phyloP scores from a whole-genome alignment of 2,797 vertebrate species.

The Periparus ater region DNA sequence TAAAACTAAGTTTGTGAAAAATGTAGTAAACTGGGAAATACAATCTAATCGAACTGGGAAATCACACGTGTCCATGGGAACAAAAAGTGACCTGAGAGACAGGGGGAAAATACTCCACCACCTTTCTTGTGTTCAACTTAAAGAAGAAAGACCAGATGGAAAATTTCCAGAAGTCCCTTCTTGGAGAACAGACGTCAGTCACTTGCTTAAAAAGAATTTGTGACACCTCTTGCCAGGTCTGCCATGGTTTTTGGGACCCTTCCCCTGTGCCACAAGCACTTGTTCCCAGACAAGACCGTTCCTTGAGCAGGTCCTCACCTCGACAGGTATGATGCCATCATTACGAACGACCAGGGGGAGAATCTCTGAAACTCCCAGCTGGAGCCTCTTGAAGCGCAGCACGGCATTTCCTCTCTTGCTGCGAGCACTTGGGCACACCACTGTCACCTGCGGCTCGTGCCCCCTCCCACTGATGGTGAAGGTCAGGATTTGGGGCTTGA shows the following conservation, averaged over 20 bases:
- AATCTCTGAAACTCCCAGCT: conserved; percentile 71
- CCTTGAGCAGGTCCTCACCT: conserved; percentile 65
- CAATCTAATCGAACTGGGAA: background rate
- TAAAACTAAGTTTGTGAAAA: background rate
- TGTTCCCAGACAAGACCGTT: background rate
- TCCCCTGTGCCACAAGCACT: background rate
- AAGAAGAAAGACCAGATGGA: background rate
- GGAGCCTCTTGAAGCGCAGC: conserved; percentile 82
- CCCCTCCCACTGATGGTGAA: conserved; percentile 87
- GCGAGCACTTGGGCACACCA: conserved; percentile 78
- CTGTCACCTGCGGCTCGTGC: conserved; percentile 80
- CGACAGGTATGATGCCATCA: conserved; percentile 69
- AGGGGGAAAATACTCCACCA: background rate
- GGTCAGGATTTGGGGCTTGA: conserved; percentile 70
- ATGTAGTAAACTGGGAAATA: background rate
- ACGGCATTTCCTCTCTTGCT: conserved; percentile 75
- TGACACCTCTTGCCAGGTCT: background rate
- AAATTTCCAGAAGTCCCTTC: background rate
- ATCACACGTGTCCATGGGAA: background rate
- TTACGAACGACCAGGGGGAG: conserved; percentile 86
- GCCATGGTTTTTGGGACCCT: background rate
- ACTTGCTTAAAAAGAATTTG: background rate
- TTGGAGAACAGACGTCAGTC: background rate
- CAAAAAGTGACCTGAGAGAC: background rate
- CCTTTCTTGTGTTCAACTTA: background rate